Evolutionary conservation across 2,797 vertebrate species (phyloP), one percentile per base, ranked within the genome.

Genomic region (Staurois parvus): DNA sequence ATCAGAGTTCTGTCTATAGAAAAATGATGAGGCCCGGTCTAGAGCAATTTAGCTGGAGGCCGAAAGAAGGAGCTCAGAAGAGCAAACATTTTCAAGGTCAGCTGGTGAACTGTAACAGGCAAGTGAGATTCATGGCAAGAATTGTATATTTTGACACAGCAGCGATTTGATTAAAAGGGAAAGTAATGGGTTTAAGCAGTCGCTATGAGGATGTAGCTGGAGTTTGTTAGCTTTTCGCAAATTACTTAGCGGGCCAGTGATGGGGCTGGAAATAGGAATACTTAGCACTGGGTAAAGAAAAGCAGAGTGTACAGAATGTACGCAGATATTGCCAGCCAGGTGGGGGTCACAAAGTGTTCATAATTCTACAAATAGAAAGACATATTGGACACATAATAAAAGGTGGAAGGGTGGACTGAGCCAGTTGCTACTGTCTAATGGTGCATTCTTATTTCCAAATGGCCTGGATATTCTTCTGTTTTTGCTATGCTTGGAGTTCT

Each of bases 81-180:
- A 96, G 96, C 96, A 97, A 98, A 98, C 96, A 98, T 96, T 96
- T 95, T 97, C 97, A 99, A 98, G 97, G 97, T 97, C 96, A 98
- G 91, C 95, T 95, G 86, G 95, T 97, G 97, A 97, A 96, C 95
- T 96, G 97, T 97, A 96, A 98, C 97, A 94, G 94, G 94, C 93
- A 91, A 88, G 92, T 90, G 96, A 97, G 97, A 97, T 96, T 95
- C 96, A 97, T 97, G 96, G 94, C 91, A 64, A 96, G 95, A 96
- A 97, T 95, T 94, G 96, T 95, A 93, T 95, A 95, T 97, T 97
- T 96, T 98, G 98, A 98, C 97, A 98, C 94, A 93, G 94, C 92
- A 92, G 93, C 92, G 93, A 95, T 96, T 97, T 98, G 97, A 98
- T 98, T 99, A 99, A 99, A 98, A 98, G 96, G 95, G 94, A 98